phyloP scores from a whole-genome alignment of 2,113 vertebrate genomes.

The Oryzias celebensis region DNA sequence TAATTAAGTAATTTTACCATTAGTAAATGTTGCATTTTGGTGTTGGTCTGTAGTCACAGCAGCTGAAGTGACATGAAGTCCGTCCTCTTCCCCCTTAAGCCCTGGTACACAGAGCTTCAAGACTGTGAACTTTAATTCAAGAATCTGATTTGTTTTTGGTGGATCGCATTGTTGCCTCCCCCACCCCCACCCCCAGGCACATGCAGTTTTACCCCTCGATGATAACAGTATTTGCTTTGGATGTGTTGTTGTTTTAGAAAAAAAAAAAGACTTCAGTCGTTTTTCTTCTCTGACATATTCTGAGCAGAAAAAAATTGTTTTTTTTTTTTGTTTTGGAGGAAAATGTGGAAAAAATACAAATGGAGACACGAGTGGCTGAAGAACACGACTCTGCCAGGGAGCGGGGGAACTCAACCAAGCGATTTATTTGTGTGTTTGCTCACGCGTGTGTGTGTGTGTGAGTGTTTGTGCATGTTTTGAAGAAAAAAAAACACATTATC shows the following conservation, averaged over 20 bases:
- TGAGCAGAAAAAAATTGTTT: constrained; percentile 10
- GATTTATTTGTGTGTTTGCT: constrained; percentile 19
- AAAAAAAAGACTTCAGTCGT: constrained; percentile 42
- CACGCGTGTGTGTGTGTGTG: constrained; percentile 16
- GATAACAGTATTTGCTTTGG: constrained; percentile 73
- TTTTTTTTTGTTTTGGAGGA: constrained; percentile 57
- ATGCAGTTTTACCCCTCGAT: constrained; percentile 26
- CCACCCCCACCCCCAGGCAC: neutral
- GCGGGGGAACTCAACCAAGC: constrained; percentile 48
- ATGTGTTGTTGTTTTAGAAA: constrained; percentile 24
- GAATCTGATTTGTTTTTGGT: constrained; percentile 50
- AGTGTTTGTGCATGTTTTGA: constrained; percentile 53
- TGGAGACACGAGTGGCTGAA: constrained; percentile 40
- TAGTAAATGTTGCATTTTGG: neutral
- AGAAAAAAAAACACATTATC: constrained; percentile 54
- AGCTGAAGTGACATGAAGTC: constrained; percentile 48
- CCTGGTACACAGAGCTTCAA: constrained; percentile 61
- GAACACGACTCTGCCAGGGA: constrained; percentile 60
- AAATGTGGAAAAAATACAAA: constrained; percentile 25
- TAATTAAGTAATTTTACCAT: too few species aligned
- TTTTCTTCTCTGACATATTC: constrained; percentile 17
- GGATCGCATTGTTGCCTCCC: constrained; percentile 38
- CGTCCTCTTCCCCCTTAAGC: neutral
- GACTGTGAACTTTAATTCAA: constrained; percentile 77
- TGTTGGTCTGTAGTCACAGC: constrained; percentile 7